Percentiles rank a stretch among this genome's conserved stretches.
Conservation (phyloP, 2,113 vertebrate species). For the Haliaeetus leucogaster region DNA sequence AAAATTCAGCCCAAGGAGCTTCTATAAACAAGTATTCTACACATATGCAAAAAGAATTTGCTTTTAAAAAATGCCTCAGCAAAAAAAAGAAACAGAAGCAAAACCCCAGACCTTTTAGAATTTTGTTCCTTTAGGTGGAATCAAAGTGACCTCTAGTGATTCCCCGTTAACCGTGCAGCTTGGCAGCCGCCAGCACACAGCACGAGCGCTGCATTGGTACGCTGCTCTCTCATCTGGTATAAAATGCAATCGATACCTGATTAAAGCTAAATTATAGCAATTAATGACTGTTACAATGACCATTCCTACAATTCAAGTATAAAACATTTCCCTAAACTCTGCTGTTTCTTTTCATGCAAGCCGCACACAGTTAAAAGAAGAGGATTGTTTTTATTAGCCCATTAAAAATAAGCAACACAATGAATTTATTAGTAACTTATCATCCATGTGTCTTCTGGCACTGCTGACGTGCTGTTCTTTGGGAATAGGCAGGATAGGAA, state of each 20-base stretch:
- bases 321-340: neutral
- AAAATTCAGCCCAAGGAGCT: neutral
- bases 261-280: neutral
- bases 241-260: neutral
- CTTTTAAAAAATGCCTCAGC: neutral
- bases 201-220: neutral
- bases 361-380: neutral
- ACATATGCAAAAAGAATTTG: neutral
- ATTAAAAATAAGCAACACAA: slow-evolving; percentile 44
- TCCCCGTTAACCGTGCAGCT: neutral
- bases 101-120: neutral
- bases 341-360: neutral
- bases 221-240: neutral
- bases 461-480: slow-evolving; percentile 28
- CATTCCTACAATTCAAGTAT: neutral
- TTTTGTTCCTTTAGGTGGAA: slow-evolving; percentile 37
- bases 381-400: slow-evolving; percentile 25
- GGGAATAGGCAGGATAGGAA: slow-evolving; percentile 46
- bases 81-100: neutral
- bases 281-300: neutral
- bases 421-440: slow-evolving; percentile 58
- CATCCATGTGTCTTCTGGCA: slow-evolving; percentile 47
- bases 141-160: slow-evolving; percentile 71
- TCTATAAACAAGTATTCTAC: neutral
- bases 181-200: neutral